phyloP scores from a whole-genome alignment of 1,140 invertebrate species.

The Spodoptera litura region DNA sequence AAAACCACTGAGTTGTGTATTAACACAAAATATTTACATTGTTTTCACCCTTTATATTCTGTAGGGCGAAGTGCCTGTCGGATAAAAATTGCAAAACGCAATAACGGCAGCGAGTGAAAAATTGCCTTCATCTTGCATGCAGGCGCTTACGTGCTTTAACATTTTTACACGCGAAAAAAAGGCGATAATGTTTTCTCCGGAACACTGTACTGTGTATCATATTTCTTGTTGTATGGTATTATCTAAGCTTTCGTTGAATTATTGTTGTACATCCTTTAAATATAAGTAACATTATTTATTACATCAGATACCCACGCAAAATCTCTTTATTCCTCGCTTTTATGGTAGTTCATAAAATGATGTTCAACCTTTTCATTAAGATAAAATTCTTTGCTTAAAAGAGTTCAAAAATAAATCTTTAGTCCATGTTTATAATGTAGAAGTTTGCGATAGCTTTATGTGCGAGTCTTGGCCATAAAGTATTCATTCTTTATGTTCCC shows the following conservation, averaged over 20 bases:
- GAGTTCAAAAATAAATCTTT: too few species aligned
- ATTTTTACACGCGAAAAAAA: slow-evolving; percentile 16
- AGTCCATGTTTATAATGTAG: not conserved
- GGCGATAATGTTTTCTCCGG: slow-evolving; percentile 1
- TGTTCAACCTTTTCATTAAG: too few species aligned
- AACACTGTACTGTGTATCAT: slow-evolving; percentile 27
- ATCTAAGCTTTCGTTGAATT: slow-evolving; percentile 18
- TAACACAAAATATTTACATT: not conserved
- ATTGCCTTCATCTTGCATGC: slow-evolving; percentile 41
- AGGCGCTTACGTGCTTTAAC: slow-evolving; percentile 35
- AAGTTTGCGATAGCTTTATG: not conserved
- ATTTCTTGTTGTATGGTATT: slow-evolving; percentile 33
- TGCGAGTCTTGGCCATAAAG: not conserved
- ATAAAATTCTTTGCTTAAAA: too few species aligned
- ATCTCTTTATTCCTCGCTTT: too few species aligned
- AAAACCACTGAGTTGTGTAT: not conserved
- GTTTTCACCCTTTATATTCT: not conserved
- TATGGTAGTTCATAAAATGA: too few species aligned
- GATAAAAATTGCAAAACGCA: slow-evolving; percentile 41
- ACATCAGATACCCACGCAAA: too few species aligned
- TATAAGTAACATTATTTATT: too few species aligned
- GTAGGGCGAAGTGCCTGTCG: not conserved
- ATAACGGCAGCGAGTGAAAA: slow-evolving; percentile 31
- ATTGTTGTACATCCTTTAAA: not conserved
- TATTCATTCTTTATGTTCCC: not conserved